A percentile compares a stretch with the other conserved stretches of the same genome.
These are phyloP conservation scores for Ursus arctos DNA, from an alignment of 2,113 vertebrate genomes.

Conservation along the genomic window DNA sequence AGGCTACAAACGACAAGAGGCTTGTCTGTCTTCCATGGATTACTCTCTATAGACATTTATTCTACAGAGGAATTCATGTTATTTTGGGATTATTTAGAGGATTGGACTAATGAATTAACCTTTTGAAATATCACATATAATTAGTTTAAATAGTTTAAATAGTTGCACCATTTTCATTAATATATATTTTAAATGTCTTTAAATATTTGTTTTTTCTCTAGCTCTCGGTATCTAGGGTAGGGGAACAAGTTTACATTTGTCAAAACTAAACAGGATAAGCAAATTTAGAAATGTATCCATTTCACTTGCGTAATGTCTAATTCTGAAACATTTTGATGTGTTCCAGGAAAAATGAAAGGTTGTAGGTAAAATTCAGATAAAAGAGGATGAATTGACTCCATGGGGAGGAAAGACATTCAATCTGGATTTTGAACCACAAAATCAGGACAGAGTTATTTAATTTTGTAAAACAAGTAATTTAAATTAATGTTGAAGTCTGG, in stretches of 20 bases:
- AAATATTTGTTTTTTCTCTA: conserved; percentile 73
- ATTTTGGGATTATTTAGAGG: conserved; percentile 86
- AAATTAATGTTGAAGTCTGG: conserved; percentile 25
- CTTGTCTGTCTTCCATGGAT: conserved; percentile 88
- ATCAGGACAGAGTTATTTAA: conserved; percentile 24
- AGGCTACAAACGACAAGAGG: conserved; percentile 87
- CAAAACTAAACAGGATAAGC: conserved; percentile 29
- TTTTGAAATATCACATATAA: conserved; percentile 80
- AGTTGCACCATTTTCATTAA: conserved; percentile 77
- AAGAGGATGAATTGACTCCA: neutral
- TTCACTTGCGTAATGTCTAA: conserved; percentile 17
- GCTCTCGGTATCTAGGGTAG: conserved; percentile 56
- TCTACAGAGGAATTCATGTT: conserved; percentile 86
- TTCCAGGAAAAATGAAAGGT: conserved; percentile 47
- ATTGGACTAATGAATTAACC: conserved; percentile 86
- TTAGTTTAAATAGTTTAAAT: conserved; percentile 76
- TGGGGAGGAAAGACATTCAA: neutral
- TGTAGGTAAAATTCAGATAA: conserved; percentile 34
- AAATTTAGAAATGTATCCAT: conserved; percentile 62
- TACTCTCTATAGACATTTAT: conserved; percentile 87
- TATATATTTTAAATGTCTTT: conserved; percentile 72
- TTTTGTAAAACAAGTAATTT: conserved; percentile 55
- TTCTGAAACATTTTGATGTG: conserved; percentile 15
- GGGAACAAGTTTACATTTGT: conserved; percentile 54
- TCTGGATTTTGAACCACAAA: conserved; percentile 47